Percentiles rank a stretch among this genome's conserved stretches.
Conservation (phyloP, 2,113 vertebrate genomes). For the Alouatta palliata region DNA sequence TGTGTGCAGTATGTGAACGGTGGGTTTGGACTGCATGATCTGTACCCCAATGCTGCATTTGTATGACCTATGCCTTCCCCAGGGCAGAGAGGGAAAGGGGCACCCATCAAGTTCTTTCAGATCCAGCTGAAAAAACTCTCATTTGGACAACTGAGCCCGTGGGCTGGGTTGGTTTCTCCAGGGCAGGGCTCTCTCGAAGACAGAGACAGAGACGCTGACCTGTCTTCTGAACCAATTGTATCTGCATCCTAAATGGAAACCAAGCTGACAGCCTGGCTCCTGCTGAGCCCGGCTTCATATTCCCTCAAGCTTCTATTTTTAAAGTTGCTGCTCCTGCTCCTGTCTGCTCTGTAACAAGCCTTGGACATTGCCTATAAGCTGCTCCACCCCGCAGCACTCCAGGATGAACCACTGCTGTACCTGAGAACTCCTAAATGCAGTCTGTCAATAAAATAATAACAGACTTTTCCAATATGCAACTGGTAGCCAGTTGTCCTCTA, state of each 20-base stretch:
- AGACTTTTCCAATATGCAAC: background rate
- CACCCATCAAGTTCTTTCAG: conserved; percentile 33
- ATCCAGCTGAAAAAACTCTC: background rate
- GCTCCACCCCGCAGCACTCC: background rate
- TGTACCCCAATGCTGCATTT: background rate
- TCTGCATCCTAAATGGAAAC: background rate
- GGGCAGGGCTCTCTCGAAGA: background rate
- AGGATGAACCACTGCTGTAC: background rate
- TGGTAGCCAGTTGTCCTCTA: background rate
- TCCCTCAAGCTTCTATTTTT: background rate
- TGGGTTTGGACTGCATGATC: background rate
- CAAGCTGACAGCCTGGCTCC: background rate
- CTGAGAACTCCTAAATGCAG: background rate
- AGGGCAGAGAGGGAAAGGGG: background rate
- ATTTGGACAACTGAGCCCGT: conserved; percentile 4
- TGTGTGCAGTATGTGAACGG: fast-evolving
- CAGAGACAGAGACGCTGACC: background rate
- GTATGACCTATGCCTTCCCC: background rate
- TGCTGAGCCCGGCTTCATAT: background rate
- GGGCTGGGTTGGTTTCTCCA: background rate
- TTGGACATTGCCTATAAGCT: background rate
- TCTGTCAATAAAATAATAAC: background rate
- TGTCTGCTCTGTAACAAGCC: background rate
- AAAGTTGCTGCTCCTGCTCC: background rate
- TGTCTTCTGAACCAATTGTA: background rate